Evolutionary conservation across 2,888 invertebrate species (phyloP), one percentile per base, ranked within the genome.

Genomic region (Mesorhabditis belari): DNA sequence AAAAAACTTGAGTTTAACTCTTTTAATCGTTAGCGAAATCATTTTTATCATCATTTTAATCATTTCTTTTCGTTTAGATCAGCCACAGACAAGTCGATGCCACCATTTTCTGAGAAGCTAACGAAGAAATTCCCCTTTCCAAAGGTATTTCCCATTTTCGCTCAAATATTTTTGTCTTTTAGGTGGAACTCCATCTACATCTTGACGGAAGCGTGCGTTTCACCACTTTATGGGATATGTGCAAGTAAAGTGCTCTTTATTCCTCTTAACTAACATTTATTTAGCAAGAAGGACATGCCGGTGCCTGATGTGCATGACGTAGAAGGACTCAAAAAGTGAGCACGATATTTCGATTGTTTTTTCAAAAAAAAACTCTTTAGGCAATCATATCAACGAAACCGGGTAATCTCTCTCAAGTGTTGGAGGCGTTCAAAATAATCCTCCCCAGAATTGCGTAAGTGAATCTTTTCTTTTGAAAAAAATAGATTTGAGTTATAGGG

Each of bases 111-210:
- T 1, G 44, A 35, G 44, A n/a, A 9, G 44, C 12, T 35, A n/a
- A n/a, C 44, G 44, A 9, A n/a, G 12, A 35, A 35, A n/a, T 35
- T 35, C 44, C 12, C 12, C 44, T 35, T 35, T n/a, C 44, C 44
- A n/a, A 35, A 35, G 44, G n/a, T n/a, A n/a, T n/a, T n/a, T n/a
- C n/a, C n/a, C n/a, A n/a, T n/a, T n/a, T n/a, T n/a, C n/a, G n/a
- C n/a, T n/a, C n/a, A n/a, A n/a, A n/a, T n/a, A n/a, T n/a, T n/a
- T n/a, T n/a, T n/a, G n/a, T n/a, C n/a, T n/a, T n/a, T n/a, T n/a
- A n/a, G n/a, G 83, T 86, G 29, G 85, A 86, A 74, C 81, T 86
- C 4, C 86, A 86, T 73, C 82, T 85, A 4, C 86, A 86, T 76
- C 76, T 86, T 54, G 86, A 86, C 77, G 86, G 86, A 23, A 75